Base-by-base conservation (phyloP, 2,888 invertebrate species). In the Chymomyza caudatula region DNA sequence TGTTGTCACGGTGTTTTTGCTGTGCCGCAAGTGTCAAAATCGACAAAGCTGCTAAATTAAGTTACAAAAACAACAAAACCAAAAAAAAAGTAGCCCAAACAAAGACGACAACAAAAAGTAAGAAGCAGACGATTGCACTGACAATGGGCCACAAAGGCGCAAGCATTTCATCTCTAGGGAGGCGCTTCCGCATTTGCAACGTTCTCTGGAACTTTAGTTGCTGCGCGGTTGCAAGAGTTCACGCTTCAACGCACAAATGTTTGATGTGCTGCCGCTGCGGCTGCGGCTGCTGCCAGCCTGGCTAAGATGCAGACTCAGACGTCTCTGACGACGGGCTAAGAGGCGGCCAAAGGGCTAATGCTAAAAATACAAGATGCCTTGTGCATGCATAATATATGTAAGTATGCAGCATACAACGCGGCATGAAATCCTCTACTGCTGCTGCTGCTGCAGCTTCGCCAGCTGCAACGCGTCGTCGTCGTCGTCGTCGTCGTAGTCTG, bases 161-260 rank as follows among this genome's bases (percentile, higher is more conserved):
- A 72, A 73, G 68, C 64, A 67, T 76, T 66, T 73, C 76, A 82
- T 85, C 82, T 78, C 85, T 78, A 67, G 85, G 79, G 74, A 79
- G 69, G 72, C 65, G 73, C 80, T 81, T 85, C 84, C 80, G 85
- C 80, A 80, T 82, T 85, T 78, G 74, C 63, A 67, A 67, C 73
- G 69, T 73, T 69, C 67, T 73, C 69, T 71, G 66, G 29, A 37
- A 11, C 29, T 37, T 37, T 37, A 37, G 29, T 37, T 37, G 25
- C 13, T 22, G 6, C 54, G 70, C 83, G 71, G 71, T 78, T 71
- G 65, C 78, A 65, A 73, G 83, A 86, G 86, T 86, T 82, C 86
- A 83, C 64, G 72, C 63, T 69, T 70, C 81, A 72, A 74, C 70
- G 85, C 73, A 81, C 86, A 81, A 81, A 68, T 51, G 51, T 51